These are phyloP conservation scores for Acromyrmex echinatior DNA, from an alignment of 1,140 invertebrate species.

Conservation along the genomic window DNA sequence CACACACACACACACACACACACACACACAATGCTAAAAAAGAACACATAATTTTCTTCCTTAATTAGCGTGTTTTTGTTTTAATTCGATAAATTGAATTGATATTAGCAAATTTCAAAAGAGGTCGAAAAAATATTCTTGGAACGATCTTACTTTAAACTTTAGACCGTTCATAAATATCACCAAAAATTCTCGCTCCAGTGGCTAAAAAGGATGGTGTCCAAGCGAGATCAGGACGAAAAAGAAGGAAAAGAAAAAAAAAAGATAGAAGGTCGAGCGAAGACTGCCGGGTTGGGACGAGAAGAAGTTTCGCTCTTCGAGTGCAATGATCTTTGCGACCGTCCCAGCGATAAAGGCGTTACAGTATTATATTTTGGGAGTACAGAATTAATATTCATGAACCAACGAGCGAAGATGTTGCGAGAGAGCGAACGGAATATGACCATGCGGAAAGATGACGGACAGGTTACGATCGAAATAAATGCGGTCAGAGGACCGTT, in stretches of 20 bases:
- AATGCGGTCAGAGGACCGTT: constrained; percentile 61
- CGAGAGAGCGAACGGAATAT: constrained; percentile 18
- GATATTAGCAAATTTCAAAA: constrained; percentile 29
- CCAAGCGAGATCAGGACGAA: constrained; percentile 56
- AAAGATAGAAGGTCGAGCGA: constrained; percentile 35
- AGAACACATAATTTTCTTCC: background rate
- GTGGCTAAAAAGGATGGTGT: constrained; percentile 70
- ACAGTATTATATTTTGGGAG: constrained; percentile 78
- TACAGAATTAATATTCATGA: constrained; percentile 82
- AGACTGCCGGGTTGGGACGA: constrained; percentile 18
- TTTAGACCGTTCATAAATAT: constrained; percentile 81
- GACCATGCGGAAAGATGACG: constrained; percentile 52
- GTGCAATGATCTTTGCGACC: constrained; percentile 61
- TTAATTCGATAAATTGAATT: constrained; percentile 38
- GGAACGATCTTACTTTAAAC: constrained; percentile 78
- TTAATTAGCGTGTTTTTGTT: constrained; percentile 3
- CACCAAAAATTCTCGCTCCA: constrained; percentile 73
- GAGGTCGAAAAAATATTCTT: constrained; percentile 75
- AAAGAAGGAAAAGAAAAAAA: constrained; percentile 70
- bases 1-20: too few relatives aligned
- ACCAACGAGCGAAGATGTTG: constrained; percentile 30
- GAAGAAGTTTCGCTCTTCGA: constrained; percentile 6
- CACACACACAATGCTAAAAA: background rate
- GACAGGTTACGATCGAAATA: constrained; percentile 61
- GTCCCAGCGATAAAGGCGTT: constrained; percentile 70